Conservation (phyloP, 1,140 invertebrate genomes). For the Ruditapes philippinarum region DNA sequence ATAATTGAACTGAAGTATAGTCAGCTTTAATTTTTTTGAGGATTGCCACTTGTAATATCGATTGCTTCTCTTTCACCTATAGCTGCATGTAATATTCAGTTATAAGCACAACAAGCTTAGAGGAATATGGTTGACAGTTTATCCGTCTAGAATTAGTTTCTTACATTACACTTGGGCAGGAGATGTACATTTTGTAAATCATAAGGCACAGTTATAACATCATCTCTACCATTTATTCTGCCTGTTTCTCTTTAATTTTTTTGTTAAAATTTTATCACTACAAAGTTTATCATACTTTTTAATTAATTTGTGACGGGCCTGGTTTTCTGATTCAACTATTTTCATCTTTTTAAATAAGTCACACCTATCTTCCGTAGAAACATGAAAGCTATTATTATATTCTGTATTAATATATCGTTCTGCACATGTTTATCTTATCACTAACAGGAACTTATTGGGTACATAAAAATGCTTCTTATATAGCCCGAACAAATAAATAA, state of each 20-base stretch:
- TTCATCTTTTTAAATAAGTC: background rate
- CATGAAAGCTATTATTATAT: background rate
- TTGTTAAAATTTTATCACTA: background rate
- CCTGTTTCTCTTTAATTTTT: conserved; percentile 15
- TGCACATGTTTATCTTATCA: background rate
- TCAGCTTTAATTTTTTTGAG: background rate
- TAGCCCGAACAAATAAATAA: too few relatives aligned
- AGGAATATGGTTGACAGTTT: background rate
- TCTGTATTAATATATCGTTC: conserved; percentile 1
- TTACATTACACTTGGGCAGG: background rate
- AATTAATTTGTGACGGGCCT: background rate
- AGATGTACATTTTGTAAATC: background rate
- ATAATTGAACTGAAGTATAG: conserved; percentile 2
- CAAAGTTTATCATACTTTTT: conserved; percentile 24
- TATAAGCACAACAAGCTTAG: background rate
- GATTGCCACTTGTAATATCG: background rate
- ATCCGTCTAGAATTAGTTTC: conserved; percentile 2
- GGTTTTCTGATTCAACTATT: background rate
- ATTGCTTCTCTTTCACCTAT: background rate
- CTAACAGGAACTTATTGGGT: too few relatives aligned
- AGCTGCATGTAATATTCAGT: background rate
- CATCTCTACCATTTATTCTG: background rate
- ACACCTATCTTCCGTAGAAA: conserved; percentile 31
- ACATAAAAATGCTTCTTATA: background rate
- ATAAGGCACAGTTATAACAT: background rate